Evolutionary conservation across 2,113 vertebrate species (phyloP), one percentile per base, ranked within the genome.

Genomic region (Tylochromis polylepis): DNA sequence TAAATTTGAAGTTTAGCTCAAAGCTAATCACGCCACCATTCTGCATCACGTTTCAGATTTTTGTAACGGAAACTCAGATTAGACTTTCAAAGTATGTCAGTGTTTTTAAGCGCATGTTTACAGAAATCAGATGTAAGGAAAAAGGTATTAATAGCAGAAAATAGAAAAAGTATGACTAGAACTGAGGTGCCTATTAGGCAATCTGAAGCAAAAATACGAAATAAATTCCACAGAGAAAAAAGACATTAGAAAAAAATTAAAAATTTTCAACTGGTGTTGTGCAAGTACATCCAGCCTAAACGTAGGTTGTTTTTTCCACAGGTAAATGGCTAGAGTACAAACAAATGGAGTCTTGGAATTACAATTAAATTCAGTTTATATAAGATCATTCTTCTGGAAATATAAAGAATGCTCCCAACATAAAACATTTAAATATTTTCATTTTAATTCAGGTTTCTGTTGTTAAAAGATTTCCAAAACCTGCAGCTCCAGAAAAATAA

Each of bases 91-190:
- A 29, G 41, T 29, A 49, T 29, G 70, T 11, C 43, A 31, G 43
- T 12, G 24, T 51, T 49, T 65, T 49, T 75, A 29, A 51, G 15
- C 24, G 18, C 41, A 75, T 20, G 16, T 51, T 75, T 75, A 51
- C 5, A 72, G 16, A 46, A 27, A 46, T 46, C 11, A 11, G 8
- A 46, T 4, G 24, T 75, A 51, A 29, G 43, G 10, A 31, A 31
- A 31, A 31, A 22, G 34, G 11, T 38, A 65, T 65, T 3, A 0
- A n/a, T 65, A 65, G 0, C 11, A 38, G 0, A 65, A 65, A 65
- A 65, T 22, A 22, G 6, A 65, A 65, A 38, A 49, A 49, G 24
- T 75, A 75, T 75, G 24, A 29, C 49, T 16, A 75, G 9, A 75
- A 75, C 14, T 75, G 24, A 5, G 15, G 43, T 51, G 70, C 43